Percentiles rank a stretch among this genome's conserved stretches.
Evolutionary conservation across 2,113 vertebrate genomes (phyloP).

Genomic region (Lucifuga dentata): DNA sequence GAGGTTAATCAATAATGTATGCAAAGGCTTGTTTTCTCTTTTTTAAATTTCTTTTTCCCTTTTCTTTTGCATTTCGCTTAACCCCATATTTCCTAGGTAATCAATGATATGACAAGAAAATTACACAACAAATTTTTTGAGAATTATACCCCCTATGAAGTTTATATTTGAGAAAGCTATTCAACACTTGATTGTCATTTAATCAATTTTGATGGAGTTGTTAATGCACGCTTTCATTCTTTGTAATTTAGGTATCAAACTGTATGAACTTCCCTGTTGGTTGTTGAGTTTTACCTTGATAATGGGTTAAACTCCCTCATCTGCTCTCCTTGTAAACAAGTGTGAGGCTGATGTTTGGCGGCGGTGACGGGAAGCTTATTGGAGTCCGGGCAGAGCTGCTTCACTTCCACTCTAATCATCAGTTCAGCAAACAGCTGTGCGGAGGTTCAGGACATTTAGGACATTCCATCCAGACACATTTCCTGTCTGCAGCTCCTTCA

Average conservation of each 20-base stretch:
- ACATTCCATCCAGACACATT: not conserved
- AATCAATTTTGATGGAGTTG: no score
- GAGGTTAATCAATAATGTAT: no score
- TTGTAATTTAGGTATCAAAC: not conserved
- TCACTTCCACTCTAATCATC: slow-evolving; percentile 60
- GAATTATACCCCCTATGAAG: no score
- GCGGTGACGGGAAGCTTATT: slow-evolving; percentile 60
- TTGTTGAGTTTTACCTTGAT: slow-evolving; percentile 38
- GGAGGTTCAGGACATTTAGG: slow-evolving; percentile 20
- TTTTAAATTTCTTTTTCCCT: no score
- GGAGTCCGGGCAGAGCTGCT: slow-evolving; percentile 41
- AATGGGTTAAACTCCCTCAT: slow-evolving; percentile 46
- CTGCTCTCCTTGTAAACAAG: slow-evolving; percentile 45
- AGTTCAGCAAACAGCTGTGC: slow-evolving; percentile 63
- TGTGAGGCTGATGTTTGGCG: slow-evolving; percentile 61
- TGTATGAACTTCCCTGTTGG: slow-evolving; percentile 15
- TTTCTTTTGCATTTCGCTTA: no score
- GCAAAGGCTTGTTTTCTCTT: no score
- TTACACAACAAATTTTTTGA: no score
- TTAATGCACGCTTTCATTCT: no score
- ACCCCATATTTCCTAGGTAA: no score
- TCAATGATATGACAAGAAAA: no score
- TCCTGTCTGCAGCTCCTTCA: slow-evolving; percentile 47
- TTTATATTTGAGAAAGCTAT: no score
- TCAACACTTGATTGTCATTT: no score